Conservation (phyloP, 2,888 invertebrate genomes). For the Drosophila borborema region DNA sequence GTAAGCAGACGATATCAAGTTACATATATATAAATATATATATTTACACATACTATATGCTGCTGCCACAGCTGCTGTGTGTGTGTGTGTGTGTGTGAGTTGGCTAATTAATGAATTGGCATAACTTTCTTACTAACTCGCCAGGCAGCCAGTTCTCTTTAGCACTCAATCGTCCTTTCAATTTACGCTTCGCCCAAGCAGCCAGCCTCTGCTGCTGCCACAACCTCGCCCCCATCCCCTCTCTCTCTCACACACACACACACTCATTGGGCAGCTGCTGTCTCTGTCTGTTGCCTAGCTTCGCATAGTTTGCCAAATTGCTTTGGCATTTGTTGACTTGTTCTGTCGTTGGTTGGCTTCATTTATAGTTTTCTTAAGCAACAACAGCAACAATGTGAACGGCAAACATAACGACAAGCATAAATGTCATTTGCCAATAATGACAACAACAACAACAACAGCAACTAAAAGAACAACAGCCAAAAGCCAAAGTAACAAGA, state of each 20-base stretch:
- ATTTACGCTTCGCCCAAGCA: conserved; percentile 32
- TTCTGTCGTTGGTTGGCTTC: conserved; percentile 46
- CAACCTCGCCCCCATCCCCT: not conserved
- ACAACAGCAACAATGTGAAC: conserved; percentile 9
- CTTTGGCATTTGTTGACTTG: conserved; percentile 53
- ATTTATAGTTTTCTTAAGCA: conserved; percentile 45
- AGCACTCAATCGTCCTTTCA: conserved; percentile 53
- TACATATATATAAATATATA: conserved; percentile 53
- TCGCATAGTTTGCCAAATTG: conserved; percentile 61
- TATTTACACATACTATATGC: conserved; percentile 29
- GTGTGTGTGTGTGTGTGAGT: conserved; percentile 41
- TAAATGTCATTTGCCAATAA: conserved; percentile 57
- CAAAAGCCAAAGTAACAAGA: not conserved
- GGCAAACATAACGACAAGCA: conserved; percentile 20
- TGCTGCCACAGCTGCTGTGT: conserved; percentile 14
- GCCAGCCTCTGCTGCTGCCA: not conserved
- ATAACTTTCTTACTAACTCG: conserved; percentile 73
- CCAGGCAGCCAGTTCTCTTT: conserved; percentile 36
- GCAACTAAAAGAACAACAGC: not conserved
- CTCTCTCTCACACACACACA: not conserved
- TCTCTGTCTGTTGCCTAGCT: conserved; percentile 23
- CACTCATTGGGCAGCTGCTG: not conserved
- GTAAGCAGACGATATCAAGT: conserved; percentile 70
- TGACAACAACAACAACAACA: conserved; percentile 4
- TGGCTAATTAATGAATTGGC: conserved; percentile 81